These are phyloP conservation scores for Alouatta palliata DNA, from an alignment of 2,113 vertebrate genomes.

Conservation along the genomic window DNA sequence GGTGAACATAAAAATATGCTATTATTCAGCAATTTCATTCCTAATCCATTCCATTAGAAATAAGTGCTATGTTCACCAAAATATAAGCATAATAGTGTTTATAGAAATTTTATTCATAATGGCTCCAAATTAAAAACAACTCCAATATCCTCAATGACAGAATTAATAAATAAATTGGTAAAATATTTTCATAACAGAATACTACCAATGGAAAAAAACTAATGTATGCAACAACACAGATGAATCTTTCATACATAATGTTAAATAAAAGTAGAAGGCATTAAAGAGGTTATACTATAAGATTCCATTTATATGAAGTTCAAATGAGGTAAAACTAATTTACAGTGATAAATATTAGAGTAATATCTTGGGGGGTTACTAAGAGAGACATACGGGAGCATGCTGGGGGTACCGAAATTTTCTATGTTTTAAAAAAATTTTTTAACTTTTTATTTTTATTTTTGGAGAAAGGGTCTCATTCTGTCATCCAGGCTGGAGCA, in stretches of 20 bases:
- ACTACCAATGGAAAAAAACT: background rate
- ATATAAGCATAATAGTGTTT: background rate
- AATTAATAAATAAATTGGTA: slow-evolving; percentile 11
- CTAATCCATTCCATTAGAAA: background rate
- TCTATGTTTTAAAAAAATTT: no score
- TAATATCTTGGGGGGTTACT: background rate
- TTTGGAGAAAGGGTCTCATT: no score
- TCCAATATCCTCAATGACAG: background rate
- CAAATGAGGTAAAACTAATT: background rate
- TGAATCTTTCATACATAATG: background rate
- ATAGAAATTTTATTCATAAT: background rate
- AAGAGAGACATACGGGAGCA: background rate
- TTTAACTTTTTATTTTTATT: no score
- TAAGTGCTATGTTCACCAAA: background rate
- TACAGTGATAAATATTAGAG: background rate
- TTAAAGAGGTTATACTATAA: background rate
- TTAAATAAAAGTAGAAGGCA: background rate
- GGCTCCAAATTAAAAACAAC: background rate
- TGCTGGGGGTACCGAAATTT: background rate
- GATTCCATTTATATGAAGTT: background rate
- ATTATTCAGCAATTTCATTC: background rate
- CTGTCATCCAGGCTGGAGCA: no score
- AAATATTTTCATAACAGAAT: background rate
- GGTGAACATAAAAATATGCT: background rate
- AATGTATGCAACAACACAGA: background rate